Base-by-base conservation (phyloP, 2,888 invertebrate genomes). In the Lithophane socia region DNA sequence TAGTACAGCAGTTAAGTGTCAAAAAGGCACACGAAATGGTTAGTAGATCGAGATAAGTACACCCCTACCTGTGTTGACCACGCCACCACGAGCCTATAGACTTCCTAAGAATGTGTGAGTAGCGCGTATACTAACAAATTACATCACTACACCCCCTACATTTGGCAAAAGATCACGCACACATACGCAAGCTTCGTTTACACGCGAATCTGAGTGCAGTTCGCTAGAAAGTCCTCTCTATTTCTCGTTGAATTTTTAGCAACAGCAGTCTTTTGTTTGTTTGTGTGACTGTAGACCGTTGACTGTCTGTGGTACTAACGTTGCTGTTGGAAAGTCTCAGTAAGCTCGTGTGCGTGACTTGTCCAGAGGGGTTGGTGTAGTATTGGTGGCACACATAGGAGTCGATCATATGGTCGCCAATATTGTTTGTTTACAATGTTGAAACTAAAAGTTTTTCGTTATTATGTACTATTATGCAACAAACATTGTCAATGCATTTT, bases 1-100 rank as follows among this genome's bases (percentile, higher is more conserved):
- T 74, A 86, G 77, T 74, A 89, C 90, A 89, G 74, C 88, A 90
- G 92, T 92, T 91, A 93, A 93, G 94, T 94, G 95, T 95, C 94
- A 94, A 94, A 94, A 94, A 94, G 91, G 92, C 93, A 92, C 92
- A 92, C 93, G 92, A 92, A 95, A 93, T 94, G 94, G 93, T 92
- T 93, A 93, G 89, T 88, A 92, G 96, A 95, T 96, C 91, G 93
- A 86, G 87, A 86, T 92, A 91, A 94, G 94, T 93, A 93, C 87
- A 91, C 94, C 94, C 95, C 94, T 92, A 93, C 94, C 93, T 92
- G 93, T 91, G 91, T 87, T 87, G 87, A 87, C 82, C 87, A 87
- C 79, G 68, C 79, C 83, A 82, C 84, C 78, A 82, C 79, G 67
- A 82, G 37, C 13, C 60, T 80, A 83, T 81, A 80, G 80, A 69